Base-by-base conservation (phyloP, 2,113 vertebrate species). In the Cyanoliseus patagonus region DNA sequence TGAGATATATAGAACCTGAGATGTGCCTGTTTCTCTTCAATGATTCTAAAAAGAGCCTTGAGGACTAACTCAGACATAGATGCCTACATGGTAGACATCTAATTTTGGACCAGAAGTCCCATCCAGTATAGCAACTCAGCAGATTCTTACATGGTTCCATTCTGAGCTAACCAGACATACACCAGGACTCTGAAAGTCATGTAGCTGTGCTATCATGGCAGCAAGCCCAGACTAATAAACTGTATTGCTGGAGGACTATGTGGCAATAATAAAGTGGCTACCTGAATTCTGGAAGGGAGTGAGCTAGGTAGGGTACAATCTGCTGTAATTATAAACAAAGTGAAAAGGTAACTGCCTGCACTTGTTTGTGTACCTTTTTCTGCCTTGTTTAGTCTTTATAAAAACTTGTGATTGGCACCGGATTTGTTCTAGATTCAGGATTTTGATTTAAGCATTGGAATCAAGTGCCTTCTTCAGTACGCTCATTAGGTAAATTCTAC, bases 401-500 rank as follows among this genome's bases (percentile, higher is more conserved):
- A 87, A 90, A 72, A 41, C 41, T 62, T 87, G 28, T 52, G 53
- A 87, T 85, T 92, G 94, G 90, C 92, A 88, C 44, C 64, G 53
- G 30, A 59, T 95, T 70, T 94, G 66, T 93, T 94, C 74, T 80
- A 69, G 69, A 70, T 91, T 88, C 59, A 69, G 62, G 66, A 82
- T 76, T 95, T 83, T 88, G 22, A 68, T 92, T 93, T 74, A 92
- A 85, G 53, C 5, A 3, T 79, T 82, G 83, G 75, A 88, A 80
- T 55, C 11, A 35, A 47, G 31, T 4, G 4, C 52, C 27, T 91
- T 94, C 74, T 90, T 46, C 53, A 53, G 5, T 57, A 52, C 28
- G 53, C 69, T 93, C 70, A n/a, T 91, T 95, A 96, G 86, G 76
- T 93, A 94, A 91, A 80, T 86, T 94, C 59, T 94, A 85, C 80